A percentile compares a stretch with the other conserved stretches of the same genome.
These are phyloP conservation scores for Atopsyche davidsoni DNA, from an alignment of 1,140 invertebrate genomes.

Conservation along the genomic window DNA sequence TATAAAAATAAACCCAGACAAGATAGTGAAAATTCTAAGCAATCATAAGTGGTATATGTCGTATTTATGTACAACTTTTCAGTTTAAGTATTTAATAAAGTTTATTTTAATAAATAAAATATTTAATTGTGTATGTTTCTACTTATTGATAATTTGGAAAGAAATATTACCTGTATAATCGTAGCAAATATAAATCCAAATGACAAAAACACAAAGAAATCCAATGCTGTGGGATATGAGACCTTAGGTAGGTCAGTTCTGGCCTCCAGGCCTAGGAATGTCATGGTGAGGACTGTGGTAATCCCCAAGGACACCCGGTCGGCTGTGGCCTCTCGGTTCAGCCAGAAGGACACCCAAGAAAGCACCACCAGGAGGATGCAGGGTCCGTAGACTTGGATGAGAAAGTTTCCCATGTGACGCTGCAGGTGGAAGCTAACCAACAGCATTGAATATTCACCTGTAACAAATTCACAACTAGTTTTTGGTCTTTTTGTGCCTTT, in stretches of 20 bases:
- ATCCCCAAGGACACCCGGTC: conserved; percentile 81
- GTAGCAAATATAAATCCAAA: conserved; percentile 85
- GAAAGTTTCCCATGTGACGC: conserved; percentile 80
- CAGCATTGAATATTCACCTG: conserved; percentile 71
- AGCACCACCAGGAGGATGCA: conserved; percentile 80
- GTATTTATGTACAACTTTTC: too few species aligned
- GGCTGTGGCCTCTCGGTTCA: conserved; percentile 82
- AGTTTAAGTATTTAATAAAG: too few species aligned
- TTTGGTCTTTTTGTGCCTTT: too few species aligned
- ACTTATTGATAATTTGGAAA: neutral
- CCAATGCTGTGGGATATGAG: conserved; percentile 79
- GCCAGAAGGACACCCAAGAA: conserved; percentile 89
- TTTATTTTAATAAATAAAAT: too few species aligned
- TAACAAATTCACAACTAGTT: too few species aligned
- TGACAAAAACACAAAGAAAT: conserved; percentile 81
- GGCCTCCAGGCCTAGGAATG: conserved; percentile 78
- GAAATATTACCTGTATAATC: conserved; percentile 61
- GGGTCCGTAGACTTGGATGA: conserved; percentile 85
- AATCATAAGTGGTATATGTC: too few species aligned
- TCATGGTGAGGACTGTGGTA: conserved; percentile 84
- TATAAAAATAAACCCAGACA: too few species aligned
- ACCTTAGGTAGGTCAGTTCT: conserved; percentile 82
- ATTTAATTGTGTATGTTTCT: too few species aligned
- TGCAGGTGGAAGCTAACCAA: conserved; percentile 77
- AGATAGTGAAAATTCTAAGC: too few species aligned